Evolutionary conservation across 2,797 vertebrate species (phyloP).

Genomic region (Pseudochirops corinnae): DNA sequence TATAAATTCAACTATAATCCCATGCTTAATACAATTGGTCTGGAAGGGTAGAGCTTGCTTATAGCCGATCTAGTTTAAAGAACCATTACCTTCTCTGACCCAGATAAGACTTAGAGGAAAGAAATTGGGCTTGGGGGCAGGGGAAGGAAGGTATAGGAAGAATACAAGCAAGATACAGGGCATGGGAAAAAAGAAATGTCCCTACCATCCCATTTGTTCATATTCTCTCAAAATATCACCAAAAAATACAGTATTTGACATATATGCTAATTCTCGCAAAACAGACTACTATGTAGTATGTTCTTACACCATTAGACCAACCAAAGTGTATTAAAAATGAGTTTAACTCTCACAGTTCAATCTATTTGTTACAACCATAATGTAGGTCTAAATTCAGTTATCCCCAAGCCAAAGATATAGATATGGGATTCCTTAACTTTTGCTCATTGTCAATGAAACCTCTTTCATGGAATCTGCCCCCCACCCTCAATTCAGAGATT

Average conservation of each 20-base stretch:
- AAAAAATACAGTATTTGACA: not conserved
- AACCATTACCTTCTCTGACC: not conserved
- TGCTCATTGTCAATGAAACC: not conserved
- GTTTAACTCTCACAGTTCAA: not conserved
- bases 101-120: not conserved
- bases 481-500: not conserved
- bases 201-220: not conserved
- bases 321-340: not conserved
- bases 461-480: not conserved
- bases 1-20: not conserved
- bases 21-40: not conserved
- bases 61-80: too few relatives aligned
- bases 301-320: not conserved
- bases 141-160: not conserved
- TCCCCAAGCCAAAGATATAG: not conserved
- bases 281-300: not conserved
- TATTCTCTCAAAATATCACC: not conserved
- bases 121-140: not conserved
- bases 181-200: not conserved
- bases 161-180: not conserved
- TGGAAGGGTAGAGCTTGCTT: not conserved
- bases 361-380: not conserved
- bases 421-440: not conserved
- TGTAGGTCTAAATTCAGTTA: not conserved
- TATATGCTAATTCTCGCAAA: not conserved